phyloP scores from a whole-genome alignment of 2,797 vertebrate species.

The Gastrophryne carolinensis region DNA sequence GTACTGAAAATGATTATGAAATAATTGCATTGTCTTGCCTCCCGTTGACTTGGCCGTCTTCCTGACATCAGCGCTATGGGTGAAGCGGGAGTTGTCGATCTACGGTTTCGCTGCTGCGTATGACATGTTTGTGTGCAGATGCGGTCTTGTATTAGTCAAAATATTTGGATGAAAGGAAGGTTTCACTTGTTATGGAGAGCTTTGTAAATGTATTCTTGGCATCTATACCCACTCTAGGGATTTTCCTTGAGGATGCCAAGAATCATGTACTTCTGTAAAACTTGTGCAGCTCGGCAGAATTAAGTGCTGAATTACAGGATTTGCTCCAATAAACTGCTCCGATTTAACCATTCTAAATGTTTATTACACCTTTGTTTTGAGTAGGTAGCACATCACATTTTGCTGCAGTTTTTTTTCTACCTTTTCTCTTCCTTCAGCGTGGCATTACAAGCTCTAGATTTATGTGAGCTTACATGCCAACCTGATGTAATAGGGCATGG shows the following conservation, averaged over 20 bases:
- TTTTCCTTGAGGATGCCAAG: slow-evolving; percentile 45
- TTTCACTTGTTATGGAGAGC: slow-evolving; percentile 44
- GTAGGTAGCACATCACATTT: not conserved
- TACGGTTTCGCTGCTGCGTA: not conserved
- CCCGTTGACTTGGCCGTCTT: not conserved
- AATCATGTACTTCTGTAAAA: slow-evolving; percentile 36
- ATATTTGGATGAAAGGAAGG: slow-evolving; percentile 45
- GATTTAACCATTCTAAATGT: not conserved
- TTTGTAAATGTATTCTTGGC: slow-evolving; percentile 49
- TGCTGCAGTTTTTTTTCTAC: not conserved
- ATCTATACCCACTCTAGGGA: slow-evolving; percentile 45
- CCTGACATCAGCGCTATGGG: not conserved
- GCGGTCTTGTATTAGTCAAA: slow-evolving; percentile 36
- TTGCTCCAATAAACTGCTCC: slow-evolving; percentile 24
- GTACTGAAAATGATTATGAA: not conserved
- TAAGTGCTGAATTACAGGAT: slow-evolving; percentile 42
- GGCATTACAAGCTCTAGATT: not conserved
- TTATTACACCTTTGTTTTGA: slow-evolving; percentile 3
- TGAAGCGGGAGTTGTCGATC: not conserved
- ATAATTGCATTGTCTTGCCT: not conserved
- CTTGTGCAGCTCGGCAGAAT: slow-evolving; percentile 45
- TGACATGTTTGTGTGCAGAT: slow-evolving; percentile 42
- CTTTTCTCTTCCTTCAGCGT: not conserved
- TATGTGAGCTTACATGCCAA: no score
- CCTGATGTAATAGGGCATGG: no score